Conservation (phyloP, 2,888 invertebrate species). For the Augiades crinisus region DNA sequence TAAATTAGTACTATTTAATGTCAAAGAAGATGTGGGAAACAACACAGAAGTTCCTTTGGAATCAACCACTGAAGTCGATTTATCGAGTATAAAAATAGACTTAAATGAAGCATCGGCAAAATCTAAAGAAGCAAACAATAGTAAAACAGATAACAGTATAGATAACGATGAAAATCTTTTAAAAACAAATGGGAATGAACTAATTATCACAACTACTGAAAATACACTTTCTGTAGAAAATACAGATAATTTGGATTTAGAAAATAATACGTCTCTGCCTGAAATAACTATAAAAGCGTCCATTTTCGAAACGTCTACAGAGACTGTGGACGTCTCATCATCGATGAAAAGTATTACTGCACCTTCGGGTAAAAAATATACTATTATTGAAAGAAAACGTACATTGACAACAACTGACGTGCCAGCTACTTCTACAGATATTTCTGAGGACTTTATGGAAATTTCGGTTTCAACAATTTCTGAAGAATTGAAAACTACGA, state of each 20-base stretch:
- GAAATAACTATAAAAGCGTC: background rate
- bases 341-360: background rate
- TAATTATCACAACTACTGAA: background rate
- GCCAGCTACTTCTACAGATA: background rate
- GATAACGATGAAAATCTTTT: background rate
- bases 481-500: conserved; percentile 31
- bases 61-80: background rate
- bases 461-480: conserved; percentile 21
- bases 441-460: conserved; percentile 8
- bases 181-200: background rate
- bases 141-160: background rate
- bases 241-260: background rate
- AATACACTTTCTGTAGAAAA: background rate
- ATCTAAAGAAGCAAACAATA: background rate
- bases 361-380: conserved; percentile 42
- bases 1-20: background rate
- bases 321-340: conserved; percentile 4
- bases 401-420: background rate
- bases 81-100: background rate
- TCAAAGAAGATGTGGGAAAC: background rate
- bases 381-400: conserved; percentile 44
- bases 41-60: background rate
- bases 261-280: background rate
- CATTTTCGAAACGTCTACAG: background rate
- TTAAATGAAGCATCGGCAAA: background rate